phyloP scores from a whole-genome alignment of 2,888 invertebrate species.

The Polymixis flavicincta region DNA sequence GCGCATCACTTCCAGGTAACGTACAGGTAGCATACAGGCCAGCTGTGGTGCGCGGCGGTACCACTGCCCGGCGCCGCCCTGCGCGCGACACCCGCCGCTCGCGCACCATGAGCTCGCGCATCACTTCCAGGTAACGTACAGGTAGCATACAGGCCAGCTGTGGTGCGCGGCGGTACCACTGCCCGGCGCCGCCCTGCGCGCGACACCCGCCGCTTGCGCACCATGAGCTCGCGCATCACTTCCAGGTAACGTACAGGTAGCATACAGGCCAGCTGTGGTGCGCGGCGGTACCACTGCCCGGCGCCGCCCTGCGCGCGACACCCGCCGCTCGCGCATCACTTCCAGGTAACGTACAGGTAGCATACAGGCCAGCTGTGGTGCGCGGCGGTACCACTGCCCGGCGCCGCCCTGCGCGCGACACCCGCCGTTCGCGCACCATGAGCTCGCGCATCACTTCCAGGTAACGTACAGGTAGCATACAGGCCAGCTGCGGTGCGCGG shows the following conservation, averaged over 20 bases:
- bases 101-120: constrained; percentile 70
- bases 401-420: constrained; percentile 79
- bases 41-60: constrained; percentile 84
- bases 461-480: constrained; percentile 49
- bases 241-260: constrained; percentile 70
- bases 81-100: constrained; percentile 71
- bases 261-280: constrained; percentile 49
- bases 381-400: constrained; percentile 87
- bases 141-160: constrained; percentile 73
- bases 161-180: constrained; percentile 75
- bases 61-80: constrained; percentile 85
- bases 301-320: constrained; percentile 79
- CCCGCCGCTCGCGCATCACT: constrained; percentile 70
- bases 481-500: constrained; percentile 80
- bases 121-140: constrained; percentile 66
- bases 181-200: constrained; percentile 83
- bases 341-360: constrained; percentile 73
- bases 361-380: constrained; percentile 81
- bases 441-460: constrained; percentile 74
- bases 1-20: constrained; percentile 73
- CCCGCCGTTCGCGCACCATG: constrained; percentile 70
- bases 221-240: constrained; percentile 70
- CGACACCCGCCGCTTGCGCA: constrained; percentile 70
- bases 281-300: too few relatives aligned
- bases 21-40: constrained; percentile 48